These are phyloP conservation scores for Sprattus sprattus DNA, from an alignment of 2,113 vertebrate species.

Conservation along the genomic window DNA sequence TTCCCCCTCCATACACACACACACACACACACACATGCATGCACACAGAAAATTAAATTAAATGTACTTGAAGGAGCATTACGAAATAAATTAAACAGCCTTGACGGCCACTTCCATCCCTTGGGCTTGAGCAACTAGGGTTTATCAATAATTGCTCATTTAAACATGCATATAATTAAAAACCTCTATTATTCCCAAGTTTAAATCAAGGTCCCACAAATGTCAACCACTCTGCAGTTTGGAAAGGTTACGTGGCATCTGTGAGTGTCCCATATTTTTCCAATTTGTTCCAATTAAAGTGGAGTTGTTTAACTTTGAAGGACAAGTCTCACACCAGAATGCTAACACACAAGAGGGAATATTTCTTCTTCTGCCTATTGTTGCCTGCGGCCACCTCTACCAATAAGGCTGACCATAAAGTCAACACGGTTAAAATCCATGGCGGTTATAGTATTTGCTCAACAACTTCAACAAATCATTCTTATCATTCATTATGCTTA, in stretches of 20 bases:
- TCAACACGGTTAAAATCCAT: not conserved
- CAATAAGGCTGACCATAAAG: not conserved
- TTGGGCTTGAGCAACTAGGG: constrained; percentile 43
- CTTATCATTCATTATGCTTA: not conserved
- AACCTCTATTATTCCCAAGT: constrained; percentile 50
- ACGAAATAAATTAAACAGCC: constrained; percentile 41
- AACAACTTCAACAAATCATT: too few relatives aligned
- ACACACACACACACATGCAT: not conserved
- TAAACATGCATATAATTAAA: constrained; percentile 58
- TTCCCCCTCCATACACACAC: not conserved
- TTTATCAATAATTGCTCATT: constrained; percentile 58
- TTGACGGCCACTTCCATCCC: constrained; percentile 43
- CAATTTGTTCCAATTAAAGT: constrained; percentile 24
- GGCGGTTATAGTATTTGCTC: not conserved
- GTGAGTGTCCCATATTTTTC: constrained; percentile 31
- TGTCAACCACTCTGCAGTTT: constrained; percentile 47
- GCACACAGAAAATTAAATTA: constrained; percentile 39
- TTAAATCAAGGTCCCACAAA: constrained; percentile 56
- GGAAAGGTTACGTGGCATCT: constrained; percentile 44
- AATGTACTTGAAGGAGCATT: constrained; percentile 50
- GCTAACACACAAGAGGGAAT: not conserved
- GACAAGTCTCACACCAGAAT: constrained; percentile 16
- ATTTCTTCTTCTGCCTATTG: not conserved
- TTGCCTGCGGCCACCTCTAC: not conserved
- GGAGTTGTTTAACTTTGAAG: constrained; percentile 29